phyloP scores from a whole-genome alignment of 2,113 vertebrate genomes.

The Phoenicopterus ruber region DNA sequence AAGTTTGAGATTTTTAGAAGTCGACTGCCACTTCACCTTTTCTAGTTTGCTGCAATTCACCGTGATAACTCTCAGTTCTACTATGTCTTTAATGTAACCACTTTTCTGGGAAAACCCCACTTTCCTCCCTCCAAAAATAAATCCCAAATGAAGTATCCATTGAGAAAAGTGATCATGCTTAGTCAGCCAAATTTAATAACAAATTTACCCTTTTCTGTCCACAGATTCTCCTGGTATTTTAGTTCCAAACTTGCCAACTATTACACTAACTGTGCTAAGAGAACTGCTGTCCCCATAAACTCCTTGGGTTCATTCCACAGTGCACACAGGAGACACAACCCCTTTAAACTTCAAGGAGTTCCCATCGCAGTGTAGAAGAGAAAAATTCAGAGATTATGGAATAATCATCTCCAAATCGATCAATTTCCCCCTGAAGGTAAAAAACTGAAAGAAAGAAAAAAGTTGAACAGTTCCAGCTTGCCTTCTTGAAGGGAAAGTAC shows the following conservation, averaged over 20 bases:
- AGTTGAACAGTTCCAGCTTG: constrained; percentile 70
- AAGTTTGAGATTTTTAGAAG: background rate
- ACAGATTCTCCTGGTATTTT: background rate
- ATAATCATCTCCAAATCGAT: constrained; percentile 78
- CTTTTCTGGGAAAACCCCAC: background rate
- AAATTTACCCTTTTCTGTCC: background rate
- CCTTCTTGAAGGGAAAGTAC: constrained; percentile 72
- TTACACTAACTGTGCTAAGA: constrained; percentile 40
- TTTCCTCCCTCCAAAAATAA: background rate
- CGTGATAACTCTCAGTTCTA: background rate
- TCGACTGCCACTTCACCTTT: background rate
- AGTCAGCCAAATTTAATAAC: background rate
- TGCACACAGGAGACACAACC: constrained; percentile 64
- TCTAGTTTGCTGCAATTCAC: background rate
- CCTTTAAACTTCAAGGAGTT: constrained; percentile 77
- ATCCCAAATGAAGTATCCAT: background rate
- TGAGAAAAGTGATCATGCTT: background rate
- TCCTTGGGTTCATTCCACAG: constrained; percentile 63
- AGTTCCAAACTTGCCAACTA: constrained; percentile 21
- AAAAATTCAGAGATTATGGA: constrained; percentile 76
- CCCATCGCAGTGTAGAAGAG: constrained; percentile 64
- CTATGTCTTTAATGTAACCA: background rate
- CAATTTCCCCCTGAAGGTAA: constrained; percentile 77
- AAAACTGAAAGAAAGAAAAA: constrained; percentile 70
- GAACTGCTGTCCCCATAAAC: constrained; percentile 63